Percentiles rank a stretch among this genome's conserved stretches.
phyloP scores from a whole-genome alignment of 2,113 vertebrate species.

The Peromyscus polionotus region DNA sequence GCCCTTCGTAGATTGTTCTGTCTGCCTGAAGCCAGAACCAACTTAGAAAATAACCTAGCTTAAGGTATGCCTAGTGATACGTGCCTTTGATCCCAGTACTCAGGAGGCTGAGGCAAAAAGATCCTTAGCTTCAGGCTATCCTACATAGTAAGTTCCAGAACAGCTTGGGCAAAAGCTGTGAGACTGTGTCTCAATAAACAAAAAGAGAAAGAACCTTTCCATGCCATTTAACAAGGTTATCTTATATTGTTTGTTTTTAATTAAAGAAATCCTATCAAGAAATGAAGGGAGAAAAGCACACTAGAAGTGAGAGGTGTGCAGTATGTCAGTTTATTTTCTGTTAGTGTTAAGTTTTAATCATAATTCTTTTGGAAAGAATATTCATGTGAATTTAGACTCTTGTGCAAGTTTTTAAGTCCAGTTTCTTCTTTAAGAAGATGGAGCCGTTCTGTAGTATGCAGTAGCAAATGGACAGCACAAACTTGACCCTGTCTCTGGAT shows the following conservation, averaged over 20 bases:
- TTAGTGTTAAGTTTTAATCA: background rate
- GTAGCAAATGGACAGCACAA: background rate
- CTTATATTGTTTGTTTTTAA: conserved; percentile 54
- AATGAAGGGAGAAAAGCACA: background rate
- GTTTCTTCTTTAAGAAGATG: conserved; percentile 42
- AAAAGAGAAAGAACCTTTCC: background rate
- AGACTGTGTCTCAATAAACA: background rate
- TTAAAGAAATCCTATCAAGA: conserved; percentile 30
- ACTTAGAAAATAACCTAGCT: background rate
- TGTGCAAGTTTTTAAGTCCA: background rate
- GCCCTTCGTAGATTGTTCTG: background rate
- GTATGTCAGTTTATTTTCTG: background rate
- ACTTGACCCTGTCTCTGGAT: background rate
- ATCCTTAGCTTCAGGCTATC: background rate
- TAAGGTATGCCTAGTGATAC: background rate
- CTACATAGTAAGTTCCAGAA: background rate
- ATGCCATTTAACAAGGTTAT: background rate
- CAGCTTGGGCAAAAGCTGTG: background rate
- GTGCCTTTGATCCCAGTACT: background rate
- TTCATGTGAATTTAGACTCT: conserved; percentile 18
- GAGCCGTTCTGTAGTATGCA: background rate
- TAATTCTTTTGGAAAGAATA: conserved; percentile 22
- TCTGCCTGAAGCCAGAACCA: conserved; percentile 47
- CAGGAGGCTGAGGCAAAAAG: background rate
- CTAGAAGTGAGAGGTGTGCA: background rate